Percentiles rank a stretch among this genome's conserved stretches.
These are phyloP conservation scores for Leptobrachium ailaonicum DNA, from an alignment of 2,113 vertebrate genomes.

Conservation along the genomic window DNA sequence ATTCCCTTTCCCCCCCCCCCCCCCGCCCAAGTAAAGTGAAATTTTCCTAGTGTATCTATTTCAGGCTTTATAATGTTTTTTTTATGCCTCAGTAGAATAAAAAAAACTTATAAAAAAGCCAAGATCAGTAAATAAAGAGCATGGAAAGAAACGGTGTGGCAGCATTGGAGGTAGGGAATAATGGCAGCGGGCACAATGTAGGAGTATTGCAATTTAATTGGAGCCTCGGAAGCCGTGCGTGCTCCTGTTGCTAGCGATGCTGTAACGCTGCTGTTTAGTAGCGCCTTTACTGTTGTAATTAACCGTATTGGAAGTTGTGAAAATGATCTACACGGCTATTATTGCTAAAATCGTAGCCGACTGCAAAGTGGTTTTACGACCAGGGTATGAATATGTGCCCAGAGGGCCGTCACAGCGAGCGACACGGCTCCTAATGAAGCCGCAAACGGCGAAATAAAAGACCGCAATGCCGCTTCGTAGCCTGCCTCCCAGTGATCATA, in stretches of 20 bases:
- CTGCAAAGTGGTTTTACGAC: conserved; percentile 28
- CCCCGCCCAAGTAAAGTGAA: too few species aligned
- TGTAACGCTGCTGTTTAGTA: conserved; percentile 26
- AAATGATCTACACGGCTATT: conserved; percentile 35
- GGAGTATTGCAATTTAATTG: conserved; percentile 29
- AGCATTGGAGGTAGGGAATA: conserved; percentile 15
- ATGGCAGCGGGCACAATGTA: not conserved
- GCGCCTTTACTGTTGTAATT: conserved; percentile 32
- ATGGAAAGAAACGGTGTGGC: conserved; percentile 1
- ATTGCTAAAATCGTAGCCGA: conserved; percentile 18
- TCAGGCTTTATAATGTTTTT: too few species aligned
- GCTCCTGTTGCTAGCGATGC: conserved; percentile 10
- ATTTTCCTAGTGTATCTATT: too few species aligned
- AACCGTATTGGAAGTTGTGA: conserved; percentile 35
- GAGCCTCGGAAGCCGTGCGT: not conserved
- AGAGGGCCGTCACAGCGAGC: conserved; percentile 22
- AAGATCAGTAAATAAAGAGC: not conserved
- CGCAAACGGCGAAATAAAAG: not conserved
- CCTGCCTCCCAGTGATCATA: not conserved
- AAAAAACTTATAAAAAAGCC: not conserved
- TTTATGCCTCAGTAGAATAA: too few species aligned
- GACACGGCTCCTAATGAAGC: not conserved
- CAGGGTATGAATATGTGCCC: conserved; percentile 36
- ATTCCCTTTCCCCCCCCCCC: too few species aligned
- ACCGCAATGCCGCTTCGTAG: not conserved